These are phyloP conservation scores for Acropternis orthonyx DNA, from an alignment of 2,797 vertebrate species.

Conservation along the genomic window DNA sequence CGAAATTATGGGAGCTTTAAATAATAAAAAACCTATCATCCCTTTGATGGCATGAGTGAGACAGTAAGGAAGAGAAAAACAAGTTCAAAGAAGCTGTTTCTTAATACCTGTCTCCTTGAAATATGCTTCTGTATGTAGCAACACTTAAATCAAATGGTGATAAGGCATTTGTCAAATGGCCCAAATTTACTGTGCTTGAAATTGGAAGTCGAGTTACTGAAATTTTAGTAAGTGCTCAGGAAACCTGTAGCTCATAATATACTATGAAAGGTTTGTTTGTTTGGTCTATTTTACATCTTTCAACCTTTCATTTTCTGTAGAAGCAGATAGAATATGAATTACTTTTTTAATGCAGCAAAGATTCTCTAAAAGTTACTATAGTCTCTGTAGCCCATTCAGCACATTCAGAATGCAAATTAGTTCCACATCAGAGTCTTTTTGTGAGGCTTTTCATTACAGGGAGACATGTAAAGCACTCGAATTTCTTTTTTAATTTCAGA, in stretches of 20 bases:
- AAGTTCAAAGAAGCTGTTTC: neutral
- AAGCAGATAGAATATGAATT: neutral
- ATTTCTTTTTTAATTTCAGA: conserved; percentile 31
- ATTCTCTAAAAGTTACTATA: conserved; percentile 42
- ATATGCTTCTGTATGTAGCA: neutral
- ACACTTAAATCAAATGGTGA: neutral
- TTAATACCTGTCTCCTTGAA: neutral
- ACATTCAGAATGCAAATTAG: conserved; percentile 30
- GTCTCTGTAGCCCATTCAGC: conserved; percentile 32
- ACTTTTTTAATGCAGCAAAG: neutral
- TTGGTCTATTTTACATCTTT: conserved; percentile 38
- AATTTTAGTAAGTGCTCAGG: neutral
- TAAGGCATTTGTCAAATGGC: neutral
- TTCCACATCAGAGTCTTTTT: conserved; percentile 34
- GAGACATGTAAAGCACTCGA: neutral
- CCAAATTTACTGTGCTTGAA: neutral
- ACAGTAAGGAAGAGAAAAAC: neutral
- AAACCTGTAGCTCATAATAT: neutral
- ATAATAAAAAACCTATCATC: neutral
- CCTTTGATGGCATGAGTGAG: neutral
- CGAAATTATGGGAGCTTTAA: neutral
- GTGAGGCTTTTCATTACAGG: conserved; percentile 26
- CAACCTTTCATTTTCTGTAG: conserved; percentile 19
- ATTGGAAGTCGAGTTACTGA: neutral
- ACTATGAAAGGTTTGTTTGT: conserved; percentile 31